Evolutionary conservation across 2,797 vertebrate genomes (phyloP).

Genomic region (Sparus aurata): DNA sequence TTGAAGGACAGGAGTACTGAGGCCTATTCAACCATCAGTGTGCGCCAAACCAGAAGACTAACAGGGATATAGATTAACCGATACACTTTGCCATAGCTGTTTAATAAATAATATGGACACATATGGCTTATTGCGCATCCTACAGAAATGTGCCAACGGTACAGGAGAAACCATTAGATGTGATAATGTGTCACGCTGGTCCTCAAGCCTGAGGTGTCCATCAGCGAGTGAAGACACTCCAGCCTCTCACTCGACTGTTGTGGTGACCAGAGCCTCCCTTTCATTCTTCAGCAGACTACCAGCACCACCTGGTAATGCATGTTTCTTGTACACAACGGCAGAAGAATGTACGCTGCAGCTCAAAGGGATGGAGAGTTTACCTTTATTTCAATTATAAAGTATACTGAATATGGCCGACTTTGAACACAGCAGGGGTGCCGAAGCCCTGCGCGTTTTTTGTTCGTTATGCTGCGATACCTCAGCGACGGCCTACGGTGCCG

Average conservation of each 20-base stretch:
- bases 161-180: slow-evolving; percentile 39
- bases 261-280: slow-evolving; percentile 24
- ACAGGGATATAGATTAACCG: slow-evolving; percentile 61
- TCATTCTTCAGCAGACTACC: slow-evolving; percentile 39
- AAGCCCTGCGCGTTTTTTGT: slow-evolving; percentile 75
- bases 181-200: slow-evolving; percentile 12
- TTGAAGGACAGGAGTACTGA: slow-evolving; percentile 61
- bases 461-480: slow-evolving; percentile 82
- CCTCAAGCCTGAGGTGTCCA: not conserved
- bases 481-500: slow-evolving; percentile 74
- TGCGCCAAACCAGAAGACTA: slow-evolving; percentile 48
- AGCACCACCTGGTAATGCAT: slow-evolving; percentile 41
- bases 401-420: slow-evolving; percentile 81
- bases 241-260: slow-evolving; percentile 26
- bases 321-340: slow-evolving; percentile 61
- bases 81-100: slow-evolving; percentile 50
- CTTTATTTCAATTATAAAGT: slow-evolving; percentile 87
- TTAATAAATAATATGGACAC: slow-evolving; percentile 82
- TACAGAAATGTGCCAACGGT: slow-evolving; percentile 47
- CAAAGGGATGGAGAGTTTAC: slow-evolving; percentile 82
- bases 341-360: slow-evolving; percentile 68
- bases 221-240: slow-evolving; percentile 2
- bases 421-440: slow-evolving; percentile 84
- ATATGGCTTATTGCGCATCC: slow-evolving; percentile 49
- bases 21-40: slow-evolving; percentile 71